Conservation (phyloP, 2,113 vertebrate species). For the Myotis lucifugus region DNA sequence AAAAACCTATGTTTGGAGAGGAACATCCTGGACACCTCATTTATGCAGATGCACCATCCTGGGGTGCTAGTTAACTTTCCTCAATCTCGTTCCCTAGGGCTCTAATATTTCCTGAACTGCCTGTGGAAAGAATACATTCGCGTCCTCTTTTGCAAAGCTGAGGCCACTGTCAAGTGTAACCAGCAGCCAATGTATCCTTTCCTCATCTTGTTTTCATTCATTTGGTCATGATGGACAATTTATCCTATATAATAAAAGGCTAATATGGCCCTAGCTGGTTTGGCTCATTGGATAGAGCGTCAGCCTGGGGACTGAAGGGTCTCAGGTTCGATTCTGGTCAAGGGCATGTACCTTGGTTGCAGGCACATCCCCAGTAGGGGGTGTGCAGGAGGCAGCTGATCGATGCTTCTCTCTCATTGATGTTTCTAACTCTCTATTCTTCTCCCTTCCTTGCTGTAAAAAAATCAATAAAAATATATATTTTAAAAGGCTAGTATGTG, state of each 20-base stretch:
- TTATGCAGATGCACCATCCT: neutral
- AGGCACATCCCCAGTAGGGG: too few species aligned
- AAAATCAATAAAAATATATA: too few species aligned
- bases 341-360: too few species aligned
- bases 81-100: neutral
- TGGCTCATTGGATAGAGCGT: too few species aligned
- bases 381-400: too few species aligned
- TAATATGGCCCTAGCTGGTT: too few species aligned
- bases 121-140: fast-evolving
- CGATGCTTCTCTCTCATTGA: too few species aligned
- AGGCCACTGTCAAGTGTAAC: neutral
- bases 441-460: too few species aligned
- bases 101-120: neutral
- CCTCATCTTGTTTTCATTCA: neutral
- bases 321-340: too few species aligned
- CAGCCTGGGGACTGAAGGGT: too few species aligned
- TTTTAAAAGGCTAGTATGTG: too few species aligned
- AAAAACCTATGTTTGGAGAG: neutral
- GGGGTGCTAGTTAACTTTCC: neutral
- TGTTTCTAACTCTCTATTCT: too few species aligned
- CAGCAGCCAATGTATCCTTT: neutral
- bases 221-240: neutral
- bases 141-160: neutral
- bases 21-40: neutral
- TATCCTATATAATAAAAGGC: neutral